Conservation (phyloP, 2,113 vertebrate genomes). For the Rutilus rutilus region DNA sequence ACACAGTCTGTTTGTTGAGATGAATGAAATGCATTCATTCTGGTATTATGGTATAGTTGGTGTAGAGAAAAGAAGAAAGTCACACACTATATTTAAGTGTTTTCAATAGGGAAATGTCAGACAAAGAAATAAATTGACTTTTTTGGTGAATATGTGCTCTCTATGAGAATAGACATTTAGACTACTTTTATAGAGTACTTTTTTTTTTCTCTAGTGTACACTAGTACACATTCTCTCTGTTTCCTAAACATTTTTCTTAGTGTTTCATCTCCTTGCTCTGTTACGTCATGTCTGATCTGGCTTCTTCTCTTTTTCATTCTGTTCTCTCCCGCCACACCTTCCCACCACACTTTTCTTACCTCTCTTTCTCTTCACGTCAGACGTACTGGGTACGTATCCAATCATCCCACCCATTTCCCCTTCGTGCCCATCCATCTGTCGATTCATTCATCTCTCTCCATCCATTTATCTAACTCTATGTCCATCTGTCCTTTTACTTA, state of each 20-base stretch:
- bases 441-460: conserved; percentile 70
- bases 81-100: too few relatives aligned
- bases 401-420: conserved; percentile 53
- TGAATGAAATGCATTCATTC: neutral
- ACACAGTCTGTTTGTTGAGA: neutral
- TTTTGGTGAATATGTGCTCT: neutral
- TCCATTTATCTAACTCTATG: conserved; percentile 26
- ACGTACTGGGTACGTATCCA: conserved; percentile 89
- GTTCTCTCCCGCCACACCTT: conserved; percentile 59
- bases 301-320: conserved; percentile 71
- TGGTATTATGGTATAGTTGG: neutral
- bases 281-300: conserved; percentile 73
- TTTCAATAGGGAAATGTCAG: too few relatives aligned
- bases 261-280: conserved; percentile 46
- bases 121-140: neutral
- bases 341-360: conserved; percentile 40
- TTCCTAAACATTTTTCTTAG: conserved; percentile 48
- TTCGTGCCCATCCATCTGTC: conserved; percentile 68
- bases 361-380: conserved; percentile 71
- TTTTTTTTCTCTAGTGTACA: neutral
- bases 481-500: neutral
- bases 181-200: neutral
- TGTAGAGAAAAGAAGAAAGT: neutral
- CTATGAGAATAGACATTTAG: neutral
- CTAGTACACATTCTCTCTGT: conserved; percentile 40